phyloP scores from a whole-genome alignment of 2,797 vertebrate species.

The Mycteria americana region DNA sequence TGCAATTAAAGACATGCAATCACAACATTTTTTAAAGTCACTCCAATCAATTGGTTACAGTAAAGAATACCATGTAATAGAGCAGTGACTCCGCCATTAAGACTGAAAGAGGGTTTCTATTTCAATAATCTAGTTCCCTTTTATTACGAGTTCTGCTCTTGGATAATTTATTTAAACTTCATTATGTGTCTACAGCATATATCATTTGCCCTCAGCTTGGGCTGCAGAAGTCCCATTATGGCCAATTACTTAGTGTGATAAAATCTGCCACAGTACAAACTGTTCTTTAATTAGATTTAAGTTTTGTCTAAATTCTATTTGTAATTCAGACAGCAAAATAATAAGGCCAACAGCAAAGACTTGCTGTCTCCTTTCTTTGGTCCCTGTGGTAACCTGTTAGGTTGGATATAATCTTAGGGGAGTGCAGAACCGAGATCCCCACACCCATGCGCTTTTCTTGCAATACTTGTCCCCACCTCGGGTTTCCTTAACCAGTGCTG shows the following conservation, averaged over 20 bases:
- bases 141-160: neutral
- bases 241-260: conserved; percentile 63
- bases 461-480: neutral
- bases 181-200: conserved; percentile 37
- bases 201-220: conserved; percentile 37
- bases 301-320: conserved; percentile 43
- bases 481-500: neutral
- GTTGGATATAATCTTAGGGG: neutral
- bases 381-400: neutral
- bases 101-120: conserved; percentile 18
- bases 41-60: conserved; percentile 54
- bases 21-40: conserved; percentile 51
- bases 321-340: conserved; percentile 39
- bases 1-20: conserved; percentile 58
- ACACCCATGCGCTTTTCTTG: neutral
- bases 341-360: neutral
- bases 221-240: conserved; percentile 49
- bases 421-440: neutral
- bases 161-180: conserved; percentile 65
- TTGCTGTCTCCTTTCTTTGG: neutral
- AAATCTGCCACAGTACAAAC: conserved; percentile 55
- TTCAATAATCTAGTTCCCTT: conserved; percentile 36
- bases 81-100: neutral
- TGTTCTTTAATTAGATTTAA: conserved; percentile 53
- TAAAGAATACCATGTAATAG: conserved; percentile 31